Evolutionary conservation across 2,113 vertebrate species (phyloP).

Genomic region (Mus spicilegus): DNA sequence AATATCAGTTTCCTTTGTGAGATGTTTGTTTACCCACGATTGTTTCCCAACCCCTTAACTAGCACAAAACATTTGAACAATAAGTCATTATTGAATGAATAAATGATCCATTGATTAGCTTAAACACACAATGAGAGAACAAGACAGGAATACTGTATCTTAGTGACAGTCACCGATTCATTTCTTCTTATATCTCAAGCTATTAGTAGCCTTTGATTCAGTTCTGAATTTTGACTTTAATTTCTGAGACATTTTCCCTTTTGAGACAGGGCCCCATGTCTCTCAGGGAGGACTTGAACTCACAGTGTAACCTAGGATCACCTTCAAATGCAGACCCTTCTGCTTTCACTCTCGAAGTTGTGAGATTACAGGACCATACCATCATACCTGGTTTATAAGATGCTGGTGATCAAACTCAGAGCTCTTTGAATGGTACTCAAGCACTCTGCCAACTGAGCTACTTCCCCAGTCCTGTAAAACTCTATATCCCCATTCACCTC

Average conservation of each 20-base stretch:
- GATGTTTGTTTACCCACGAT: background rate
- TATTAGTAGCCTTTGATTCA: background rate
- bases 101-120: background rate
- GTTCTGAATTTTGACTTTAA: background rate
- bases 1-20: background rate
- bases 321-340: too few relatives aligned
- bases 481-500: background rate
- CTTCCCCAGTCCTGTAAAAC: background rate
- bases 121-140: background rate
- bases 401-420: background rate
- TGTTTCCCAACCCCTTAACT: background rate
- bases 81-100: constrained; percentile 1
- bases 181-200: constrained; percentile 30
- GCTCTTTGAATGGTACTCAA: background rate
- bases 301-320: background rate
- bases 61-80: background rate
- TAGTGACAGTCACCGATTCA: background rate
- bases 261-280: background rate
- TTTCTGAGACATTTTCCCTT: background rate
- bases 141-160: background rate
- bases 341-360: background rate
- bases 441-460: background rate
- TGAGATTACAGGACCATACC: background rate
- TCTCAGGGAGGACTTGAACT: background rate
- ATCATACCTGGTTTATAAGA: background rate